Evolutionary conservation across 64 coral and sea anemone species (phyloP).

Genomic region (Trachythela sp.): DNA sequence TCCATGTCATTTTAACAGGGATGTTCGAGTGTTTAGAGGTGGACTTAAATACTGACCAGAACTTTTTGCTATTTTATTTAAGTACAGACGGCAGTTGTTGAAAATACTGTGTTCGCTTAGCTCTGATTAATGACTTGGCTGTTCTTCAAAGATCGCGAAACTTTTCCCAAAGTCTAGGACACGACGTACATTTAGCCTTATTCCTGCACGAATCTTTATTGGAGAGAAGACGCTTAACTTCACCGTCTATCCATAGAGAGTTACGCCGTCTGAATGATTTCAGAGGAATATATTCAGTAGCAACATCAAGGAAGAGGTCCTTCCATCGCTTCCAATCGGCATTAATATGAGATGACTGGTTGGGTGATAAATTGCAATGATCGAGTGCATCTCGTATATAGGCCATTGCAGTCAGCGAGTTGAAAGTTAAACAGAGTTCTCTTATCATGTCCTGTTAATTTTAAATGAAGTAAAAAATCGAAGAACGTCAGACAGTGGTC

Average conservation of each 20-base stretch:
- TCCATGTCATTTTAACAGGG: slow-evolving; percentile 40
- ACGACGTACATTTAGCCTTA: background rate
- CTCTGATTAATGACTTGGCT: background rate
- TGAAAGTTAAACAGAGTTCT: background rate
- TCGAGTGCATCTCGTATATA: background rate
- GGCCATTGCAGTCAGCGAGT: background rate
- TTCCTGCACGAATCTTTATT: slow-evolving; percentile 37
- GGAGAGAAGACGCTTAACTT: slow-evolving; percentile 12
- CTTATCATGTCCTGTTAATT: background rate
- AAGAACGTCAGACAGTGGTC: too few species aligned
- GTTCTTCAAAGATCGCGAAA: background rate
- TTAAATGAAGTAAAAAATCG: too few species aligned
- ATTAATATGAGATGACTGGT: background rate
- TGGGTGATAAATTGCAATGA: background rate
- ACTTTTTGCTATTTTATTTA: slow-evolving; percentile 28
- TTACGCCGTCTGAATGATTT: slow-evolving; percentile 25
- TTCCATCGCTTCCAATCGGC: background rate
- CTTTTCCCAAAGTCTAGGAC: background rate
- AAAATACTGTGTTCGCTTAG: background rate
- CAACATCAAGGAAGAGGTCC: background rate
- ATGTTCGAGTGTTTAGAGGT: slow-evolving; percentile 21
- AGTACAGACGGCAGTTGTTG: background rate
- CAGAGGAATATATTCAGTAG: background rate
- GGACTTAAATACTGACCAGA: slow-evolving; percentile 44
- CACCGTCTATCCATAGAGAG: slow-evolving; percentile 38